phyloP scores from a whole-genome alignment of 1,140 invertebrate genomes.

The Cotesia glomerata region DNA sequence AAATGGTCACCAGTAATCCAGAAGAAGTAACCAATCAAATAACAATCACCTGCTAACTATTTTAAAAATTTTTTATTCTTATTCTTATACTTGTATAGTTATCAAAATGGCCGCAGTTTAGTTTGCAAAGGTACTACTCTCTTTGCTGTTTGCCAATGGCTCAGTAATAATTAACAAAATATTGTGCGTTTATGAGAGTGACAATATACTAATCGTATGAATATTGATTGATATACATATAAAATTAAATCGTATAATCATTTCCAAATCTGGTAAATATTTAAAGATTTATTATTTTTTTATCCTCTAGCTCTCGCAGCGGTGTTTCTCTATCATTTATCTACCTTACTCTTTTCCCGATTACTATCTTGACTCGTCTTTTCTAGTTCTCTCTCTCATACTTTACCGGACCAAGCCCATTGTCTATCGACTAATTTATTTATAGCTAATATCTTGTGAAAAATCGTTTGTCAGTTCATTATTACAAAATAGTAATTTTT shows the following conservation, averaged over 20 bases:
- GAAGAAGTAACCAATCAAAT: background rate
- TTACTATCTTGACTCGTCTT: background rate
- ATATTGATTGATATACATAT: constrained; percentile 39
- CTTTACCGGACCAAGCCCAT: constrained; percentile 55
- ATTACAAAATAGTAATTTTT: background rate
- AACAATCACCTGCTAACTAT: background rate
- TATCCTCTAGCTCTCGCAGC: background rate
- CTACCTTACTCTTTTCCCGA: constrained; percentile 9
- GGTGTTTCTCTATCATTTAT: constrained; percentile 4
- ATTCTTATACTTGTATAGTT: background rate
- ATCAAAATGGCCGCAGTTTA: constrained; percentile 63
- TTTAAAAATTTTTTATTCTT: background rate
- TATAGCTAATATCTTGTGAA: constrained; percentile 32
- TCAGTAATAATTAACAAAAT: constrained; percentile 43
- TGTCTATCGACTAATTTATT: constrained; percentile 45
- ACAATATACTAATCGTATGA: constrained; percentile 47
- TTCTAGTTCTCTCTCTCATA: background rate
- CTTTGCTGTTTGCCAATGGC: constrained; percentile 60
- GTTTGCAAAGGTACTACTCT: constrained; percentile 47
- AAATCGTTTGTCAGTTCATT: background rate
- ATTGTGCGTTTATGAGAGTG: constrained; percentile 42
- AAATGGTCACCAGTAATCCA: background rate
- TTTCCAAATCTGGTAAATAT: constrained; percentile 48
- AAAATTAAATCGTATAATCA: constrained; percentile 46
- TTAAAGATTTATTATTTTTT: constrained; percentile 36